Evolutionary conservation across 2,113 vertebrate species (phyloP), one percentile per base, ranked within the genome.

Genomic region (Nothobranchius furzeri): DNA sequence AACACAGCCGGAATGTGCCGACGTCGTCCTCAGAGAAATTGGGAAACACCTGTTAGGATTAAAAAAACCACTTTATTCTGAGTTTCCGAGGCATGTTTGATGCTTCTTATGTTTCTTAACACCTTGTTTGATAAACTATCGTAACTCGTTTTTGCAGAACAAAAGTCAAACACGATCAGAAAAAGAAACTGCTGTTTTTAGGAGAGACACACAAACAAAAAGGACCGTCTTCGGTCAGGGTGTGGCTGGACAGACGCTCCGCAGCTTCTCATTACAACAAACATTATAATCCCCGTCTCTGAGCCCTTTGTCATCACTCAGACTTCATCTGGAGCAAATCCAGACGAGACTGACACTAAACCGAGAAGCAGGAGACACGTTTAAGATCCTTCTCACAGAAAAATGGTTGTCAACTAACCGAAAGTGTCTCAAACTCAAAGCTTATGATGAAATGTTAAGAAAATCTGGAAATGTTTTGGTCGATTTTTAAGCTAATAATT

Each of bases 241-340:
- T 72, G 79, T 64, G 76, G 76, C 59, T 24, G 62, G 49, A 50
- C 54, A 78, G 58, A 13, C 30, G 30, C 30, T 30, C 30, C 30
- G 30, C 12, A 66, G 66, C 36, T 30, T 71, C 54, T 71, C 35
- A 59, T 60, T 57, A 56, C 10, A 74, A 51, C 47, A 70, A 52
- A 69, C 47, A 56, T 25, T n/a, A 57, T 71, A 63, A 77, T 73
- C 76, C 58, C 25, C 20, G 36, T 67, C 74, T 61, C 69, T 42
- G n/a, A 12, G 11, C 13, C 42, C 9, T 1, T 54, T 47, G 45
- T 72, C 73, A n/a, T 68, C 51, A 12, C 17, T 25, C 59, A 54
- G 46, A 49, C 36, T 53, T 14, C 10, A 30, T 30, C 30, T 30
- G 30, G 30, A 30, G 30, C 30, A 12, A 42, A 1, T 54, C 64